A percentile compares a stretch with the other conserved stretches of the same genome.
These are phyloP conservation scores for Urocolius indicus DNA, from an alignment of 2,113 vertebrate genomes.

Conservation along the genomic window DNA sequence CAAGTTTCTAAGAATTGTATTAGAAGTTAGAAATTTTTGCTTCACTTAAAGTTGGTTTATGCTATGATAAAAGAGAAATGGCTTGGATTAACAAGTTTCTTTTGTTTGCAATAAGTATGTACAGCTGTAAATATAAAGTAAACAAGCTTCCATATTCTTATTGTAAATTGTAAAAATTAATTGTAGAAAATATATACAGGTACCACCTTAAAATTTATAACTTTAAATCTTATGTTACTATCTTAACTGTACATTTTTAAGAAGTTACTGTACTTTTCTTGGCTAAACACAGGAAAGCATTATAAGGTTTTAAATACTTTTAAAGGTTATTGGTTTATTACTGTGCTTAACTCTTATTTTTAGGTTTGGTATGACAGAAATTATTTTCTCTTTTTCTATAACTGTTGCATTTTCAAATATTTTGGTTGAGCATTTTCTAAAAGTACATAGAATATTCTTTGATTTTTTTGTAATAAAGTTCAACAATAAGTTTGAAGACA, in stretches of 20 bases:
- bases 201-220: background rate
- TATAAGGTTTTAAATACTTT: background rate
- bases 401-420: conserved; percentile 12
- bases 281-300: background rate
- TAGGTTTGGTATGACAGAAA: background rate
- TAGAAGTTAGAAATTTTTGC: background rate
- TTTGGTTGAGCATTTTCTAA: background rate
- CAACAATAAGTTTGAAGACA: background rate
- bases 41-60: background rate
- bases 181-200: background rate
- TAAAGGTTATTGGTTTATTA: background rate
- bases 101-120: background rate
- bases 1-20: background rate
- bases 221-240: background rate
- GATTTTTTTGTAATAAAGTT: background rate
- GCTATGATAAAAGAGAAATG: background rate
- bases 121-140: background rate
- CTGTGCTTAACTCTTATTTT: background rate
- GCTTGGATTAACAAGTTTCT: background rate
- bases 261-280: background rate
- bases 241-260: background rate
- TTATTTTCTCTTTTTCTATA: background rate
- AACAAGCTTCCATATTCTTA: background rate
- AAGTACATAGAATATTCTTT: conserved; percentile 2
- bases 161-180: background rate